Evolutionary conservation across 2,797 vertebrate genomes (phyloP).

Genomic region (Loris lydekkerianus): DNA sequence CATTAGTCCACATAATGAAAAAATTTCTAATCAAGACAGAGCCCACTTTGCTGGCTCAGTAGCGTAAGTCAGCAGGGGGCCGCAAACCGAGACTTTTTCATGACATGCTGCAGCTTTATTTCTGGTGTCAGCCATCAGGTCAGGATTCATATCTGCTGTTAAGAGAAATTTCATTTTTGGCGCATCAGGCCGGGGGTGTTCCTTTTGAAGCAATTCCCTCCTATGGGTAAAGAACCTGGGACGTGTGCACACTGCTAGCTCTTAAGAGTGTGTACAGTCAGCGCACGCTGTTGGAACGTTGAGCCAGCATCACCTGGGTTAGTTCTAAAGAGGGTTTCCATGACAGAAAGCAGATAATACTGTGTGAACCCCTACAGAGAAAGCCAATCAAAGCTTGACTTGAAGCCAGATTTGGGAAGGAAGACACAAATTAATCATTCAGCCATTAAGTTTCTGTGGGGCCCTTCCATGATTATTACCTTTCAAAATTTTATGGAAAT

Average conservation of each 20-base stretch:
- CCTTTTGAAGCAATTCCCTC: slow-evolving; percentile 79
- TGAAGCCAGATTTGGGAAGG: slow-evolving; percentile 40
- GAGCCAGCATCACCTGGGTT: slow-evolving; percentile 67
- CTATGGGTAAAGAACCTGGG: slow-evolving; percentile 69
- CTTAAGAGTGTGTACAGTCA: slow-evolving; percentile 64
- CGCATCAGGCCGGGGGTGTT: slow-evolving; percentile 34
- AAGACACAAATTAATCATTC: slow-evolving; percentile 58
- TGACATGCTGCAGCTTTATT: slow-evolving; percentile 80
- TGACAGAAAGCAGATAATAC: slow-evolving; percentile 65
- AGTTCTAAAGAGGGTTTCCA: slow-evolving; percentile 75
- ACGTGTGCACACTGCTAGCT: background rate
- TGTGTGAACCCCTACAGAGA: slow-evolving; percentile 61
- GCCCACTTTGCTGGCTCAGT: slow-evolving; percentile 77
- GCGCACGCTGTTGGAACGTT: slow-evolving; percentile 50
- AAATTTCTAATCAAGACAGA: slow-evolving; percentile 83
- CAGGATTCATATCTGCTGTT: slow-evolving; percentile 75
- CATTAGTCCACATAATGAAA: slow-evolving; percentile 86
- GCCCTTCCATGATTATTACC: background rate
- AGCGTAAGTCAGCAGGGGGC: slow-evolving; percentile 60
- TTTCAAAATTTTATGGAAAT: background rate
- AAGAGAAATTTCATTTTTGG: slow-evolving; percentile 78
- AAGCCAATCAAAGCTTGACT: slow-evolving; percentile 62
- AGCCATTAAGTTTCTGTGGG: background rate
- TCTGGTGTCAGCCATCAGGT: slow-evolving; percentile 71
- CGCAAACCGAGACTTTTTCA: slow-evolving; percentile 68